Evolutionary conservation across 2,797 vertebrate species (phyloP).

Genomic region (Huso huso): DNA sequence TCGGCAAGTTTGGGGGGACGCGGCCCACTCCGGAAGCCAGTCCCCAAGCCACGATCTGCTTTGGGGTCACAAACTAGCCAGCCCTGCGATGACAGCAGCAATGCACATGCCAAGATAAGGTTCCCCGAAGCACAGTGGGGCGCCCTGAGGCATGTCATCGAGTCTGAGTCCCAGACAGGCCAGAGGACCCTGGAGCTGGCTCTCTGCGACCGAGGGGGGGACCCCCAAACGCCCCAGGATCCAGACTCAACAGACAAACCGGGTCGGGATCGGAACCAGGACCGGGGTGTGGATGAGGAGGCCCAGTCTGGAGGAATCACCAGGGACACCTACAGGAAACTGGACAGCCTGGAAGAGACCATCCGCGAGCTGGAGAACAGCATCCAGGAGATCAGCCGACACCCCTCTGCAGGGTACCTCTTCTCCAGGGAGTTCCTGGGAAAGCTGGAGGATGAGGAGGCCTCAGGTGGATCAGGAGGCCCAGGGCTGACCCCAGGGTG

Average conservation of each 20-base stretch:
- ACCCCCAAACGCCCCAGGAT: neutral
- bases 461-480: neutral
- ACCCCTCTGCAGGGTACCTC: constrained; percentile 33
- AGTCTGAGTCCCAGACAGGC: constrained; percentile 42
- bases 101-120: neutral
- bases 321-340: constrained; percentile 57
- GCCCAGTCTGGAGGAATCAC: constrained; percentile 47
- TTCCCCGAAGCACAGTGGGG: constrained; percentile 16
- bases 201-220: constrained; percentile 9
- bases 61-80: constrained; percentile 10
- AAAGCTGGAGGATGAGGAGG: neutral
- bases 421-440: constrained; percentile 19
- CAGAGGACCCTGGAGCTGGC: constrained; percentile 30
- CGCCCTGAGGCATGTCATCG: constrained; percentile 36
- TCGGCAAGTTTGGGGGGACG: too few species aligned
- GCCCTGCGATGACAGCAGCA: neutral
- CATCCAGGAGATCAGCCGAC: constrained; percentile 69
- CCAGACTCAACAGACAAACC: neutral
- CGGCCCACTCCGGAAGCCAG: constrained; percentile 12
- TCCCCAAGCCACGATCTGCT: constrained; percentile 35
- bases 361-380: constrained; percentile 81
- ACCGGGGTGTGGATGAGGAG: constrained; percentile 14
- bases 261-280: neutral
- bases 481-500: neutral
- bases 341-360: constrained; percentile 87